Conservation (phyloP, 2,797 vertebrate genomes). For the Fistularia commersonii region DNA sequence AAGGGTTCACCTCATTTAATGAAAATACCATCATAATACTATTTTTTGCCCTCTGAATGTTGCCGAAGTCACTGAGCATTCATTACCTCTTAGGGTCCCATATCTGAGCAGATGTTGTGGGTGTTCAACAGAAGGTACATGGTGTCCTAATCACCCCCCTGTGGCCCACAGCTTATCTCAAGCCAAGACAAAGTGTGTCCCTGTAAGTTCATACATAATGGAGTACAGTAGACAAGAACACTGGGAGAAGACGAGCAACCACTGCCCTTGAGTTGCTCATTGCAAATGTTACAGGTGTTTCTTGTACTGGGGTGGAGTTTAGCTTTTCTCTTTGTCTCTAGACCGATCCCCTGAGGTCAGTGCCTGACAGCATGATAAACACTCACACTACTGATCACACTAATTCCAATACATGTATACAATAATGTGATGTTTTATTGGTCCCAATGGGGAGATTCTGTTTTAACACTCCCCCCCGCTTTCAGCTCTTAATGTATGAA, state of each 20-base stretch:
- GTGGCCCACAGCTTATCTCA: conserved; percentile 53
- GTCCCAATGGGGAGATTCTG: conserved; percentile 29
- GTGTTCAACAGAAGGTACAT: conserved; percentile 64
- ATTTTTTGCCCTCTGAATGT: conserved; percentile 46
- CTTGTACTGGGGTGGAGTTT: conserved; percentile 18
- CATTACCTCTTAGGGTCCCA: conserved; percentile 46
- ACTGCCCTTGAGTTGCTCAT: conserved; percentile 54
- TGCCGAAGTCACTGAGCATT: conserved; percentile 54
- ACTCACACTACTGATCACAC: conserved; percentile 24
- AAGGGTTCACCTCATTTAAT: conserved; percentile 27
- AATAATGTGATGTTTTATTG: conserved; percentile 48
- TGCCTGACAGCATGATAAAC: conserved; percentile 47
- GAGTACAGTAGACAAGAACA: conserved; percentile 35
- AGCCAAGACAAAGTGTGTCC: conserved; percentile 63
- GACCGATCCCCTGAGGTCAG: conserved; percentile 16
- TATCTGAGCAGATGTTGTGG: conserved; percentile 59
- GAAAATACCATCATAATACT: conserved; percentile 32
- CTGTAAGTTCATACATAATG: conserved; percentile 65
- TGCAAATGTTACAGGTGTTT: conserved; percentile 53
- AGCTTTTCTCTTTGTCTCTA: conserved; percentile 15
- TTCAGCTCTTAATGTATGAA: conserved; percentile 28
- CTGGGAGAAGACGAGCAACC: conserved; percentile 28
- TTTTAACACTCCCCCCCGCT: conserved; percentile 19
- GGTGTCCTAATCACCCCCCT: conserved; percentile 63
- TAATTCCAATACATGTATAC: conserved; percentile 41